Evolutionary conservation across 2,888 invertebrate genomes (phyloP).

Genomic region (Amorpha juglandis): DNA sequence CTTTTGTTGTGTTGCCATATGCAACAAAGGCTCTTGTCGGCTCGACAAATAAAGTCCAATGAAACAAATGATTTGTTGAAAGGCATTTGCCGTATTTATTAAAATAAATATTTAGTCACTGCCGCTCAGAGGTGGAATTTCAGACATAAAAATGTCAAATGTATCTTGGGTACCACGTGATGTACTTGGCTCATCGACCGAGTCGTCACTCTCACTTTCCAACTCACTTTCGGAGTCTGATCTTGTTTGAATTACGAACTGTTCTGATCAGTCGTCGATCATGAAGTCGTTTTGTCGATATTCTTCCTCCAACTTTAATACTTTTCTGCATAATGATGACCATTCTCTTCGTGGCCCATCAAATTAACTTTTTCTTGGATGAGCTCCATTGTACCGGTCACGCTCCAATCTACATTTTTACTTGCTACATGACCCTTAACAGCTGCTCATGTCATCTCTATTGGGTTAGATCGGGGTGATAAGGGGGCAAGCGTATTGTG

Average conservation of each 20-base stretch:
- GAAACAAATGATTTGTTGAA: not conserved
- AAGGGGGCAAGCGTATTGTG: constrained; percentile 24
- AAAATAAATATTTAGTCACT: not conserved
- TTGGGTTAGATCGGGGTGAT: constrained; percentile 36
- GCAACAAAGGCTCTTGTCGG: no score
- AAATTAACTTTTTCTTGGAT: constrained; percentile 14
- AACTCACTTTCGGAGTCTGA: constrained; percentile 4
- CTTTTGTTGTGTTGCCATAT: no score
- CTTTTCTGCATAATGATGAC: not conserved
- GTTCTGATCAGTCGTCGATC: constrained; percentile 1
- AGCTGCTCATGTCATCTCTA: constrained; percentile 33
- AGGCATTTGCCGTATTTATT: not conserved
- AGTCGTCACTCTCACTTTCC: constrained; percentile 7
- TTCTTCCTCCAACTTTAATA: not conserved
- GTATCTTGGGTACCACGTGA: not conserved
- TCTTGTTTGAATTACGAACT: not conserved
- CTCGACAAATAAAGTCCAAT: not conserved
- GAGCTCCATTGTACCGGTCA: not conserved
- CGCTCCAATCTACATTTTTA: no score
- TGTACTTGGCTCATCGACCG: constrained; percentile 6
- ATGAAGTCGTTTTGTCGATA: constrained; percentile 4
- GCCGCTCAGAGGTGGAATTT: not conserved
- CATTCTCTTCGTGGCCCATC: constrained; percentile 1
- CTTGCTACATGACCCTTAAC: constrained; percentile 29
- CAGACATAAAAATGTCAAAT: not conserved